Evolutionary conservation across 2,888 invertebrate genomes (phyloP), one percentile per base, ranked within the genome.

Genomic region (Calliphora vomitoria): DNA sequence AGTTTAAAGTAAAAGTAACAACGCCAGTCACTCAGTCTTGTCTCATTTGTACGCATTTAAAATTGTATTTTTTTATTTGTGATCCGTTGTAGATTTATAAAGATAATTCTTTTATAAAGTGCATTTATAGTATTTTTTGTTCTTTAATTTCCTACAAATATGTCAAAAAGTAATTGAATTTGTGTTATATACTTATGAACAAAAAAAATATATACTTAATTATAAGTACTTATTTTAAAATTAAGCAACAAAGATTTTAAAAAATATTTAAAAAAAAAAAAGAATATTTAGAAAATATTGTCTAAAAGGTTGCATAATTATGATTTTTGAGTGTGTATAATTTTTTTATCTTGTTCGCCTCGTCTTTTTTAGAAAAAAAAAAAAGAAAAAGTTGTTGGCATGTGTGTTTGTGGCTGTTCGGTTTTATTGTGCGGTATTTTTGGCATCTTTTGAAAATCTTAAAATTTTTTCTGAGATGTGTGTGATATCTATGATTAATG

Each of bases 41-140:
- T 82, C 79, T 82, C 82, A 82, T 82, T 85, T 82, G 87, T 66
- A 82, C 87, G 87, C 87, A 87, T 82, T 86, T 86, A 74, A 79
- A 79, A 79, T 75, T 64, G 20, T 44, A 11, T 25, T 35, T 82
- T n/a, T 25, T 25, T 25, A 25, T 74, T 86, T 60, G 74, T 72
- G 74, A 74, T 75, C 53, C 80, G 75, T 6, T 81, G 69, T 58
- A 53, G 64, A 64, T 62, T 18, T 75, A 60, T 47, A 38, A 69
- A 80, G 6, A 35, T 35, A 55, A 15, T 58, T 60, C 6, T 68
- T 69, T 75, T 53, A 64, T 25, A 38, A 18, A 66, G 81, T 76
- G 75, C 69, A 85, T 85, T 71, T 76, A 80, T 44, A 68, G 13
- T 69, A 47, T 60, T 20, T 60, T 15, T 35, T 58, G 2, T 31